These are phyloP conservation scores for Agrotis clavis DNA, from an alignment of 2,888 invertebrate genomes.

Conservation along the genomic window DNA sequence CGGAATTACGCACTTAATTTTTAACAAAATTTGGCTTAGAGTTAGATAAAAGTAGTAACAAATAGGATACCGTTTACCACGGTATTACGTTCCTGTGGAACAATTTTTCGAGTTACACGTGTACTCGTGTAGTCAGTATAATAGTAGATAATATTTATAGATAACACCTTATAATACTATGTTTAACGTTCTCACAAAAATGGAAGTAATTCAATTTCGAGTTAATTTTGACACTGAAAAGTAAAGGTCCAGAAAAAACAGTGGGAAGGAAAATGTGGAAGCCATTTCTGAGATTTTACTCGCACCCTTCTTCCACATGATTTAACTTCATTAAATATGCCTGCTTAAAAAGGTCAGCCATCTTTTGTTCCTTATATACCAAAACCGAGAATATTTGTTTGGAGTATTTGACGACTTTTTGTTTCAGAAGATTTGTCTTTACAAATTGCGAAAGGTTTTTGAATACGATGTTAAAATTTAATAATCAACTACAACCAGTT, in stretches of 20 bases:
- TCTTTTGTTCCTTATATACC: constrained; percentile 47
- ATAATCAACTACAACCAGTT: no score
- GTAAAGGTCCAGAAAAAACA: constrained; percentile 55
- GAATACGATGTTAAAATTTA: no score
- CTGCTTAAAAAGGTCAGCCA: constrained; percentile 53
- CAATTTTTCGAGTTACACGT: no score
- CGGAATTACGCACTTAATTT: no score
- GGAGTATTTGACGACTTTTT: not conserved
- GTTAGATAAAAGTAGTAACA: no score
- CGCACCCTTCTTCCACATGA: constrained; percentile 56
- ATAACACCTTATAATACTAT: no score
- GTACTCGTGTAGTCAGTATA: no score
- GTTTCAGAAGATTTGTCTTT: not conserved
- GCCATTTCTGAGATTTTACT: constrained; percentile 57
- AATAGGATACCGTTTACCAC: no score
- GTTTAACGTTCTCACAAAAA: constrained; percentile 25
- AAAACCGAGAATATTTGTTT: constrained; percentile 18
- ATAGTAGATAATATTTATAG: not conserved
- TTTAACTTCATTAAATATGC: constrained; percentile 58
- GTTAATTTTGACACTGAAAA: constrained; percentile 52
- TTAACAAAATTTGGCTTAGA: no score
- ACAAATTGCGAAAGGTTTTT: not conserved
- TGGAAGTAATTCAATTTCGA: constrained; percentile 25
- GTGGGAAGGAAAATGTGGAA: constrained; percentile 40
- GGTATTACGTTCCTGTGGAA: no score